Evolutionary conservation across 2,113 vertebrate genomes (phyloP), one percentile per base, ranked within the genome.

Genomic region (Microtus oregoni): DNA sequence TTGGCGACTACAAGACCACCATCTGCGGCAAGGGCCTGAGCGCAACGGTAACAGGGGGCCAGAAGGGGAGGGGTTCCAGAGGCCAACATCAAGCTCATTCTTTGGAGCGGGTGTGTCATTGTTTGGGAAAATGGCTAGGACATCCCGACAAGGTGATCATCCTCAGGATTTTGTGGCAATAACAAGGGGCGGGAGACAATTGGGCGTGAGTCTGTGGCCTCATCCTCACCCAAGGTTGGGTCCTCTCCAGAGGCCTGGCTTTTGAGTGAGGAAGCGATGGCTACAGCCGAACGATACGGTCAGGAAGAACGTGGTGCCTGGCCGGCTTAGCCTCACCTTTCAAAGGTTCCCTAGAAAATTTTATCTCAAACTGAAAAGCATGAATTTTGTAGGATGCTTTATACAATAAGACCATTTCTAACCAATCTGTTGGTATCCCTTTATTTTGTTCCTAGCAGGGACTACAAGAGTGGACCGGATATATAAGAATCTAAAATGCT

Each of bases 1-100:
- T 99, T 87, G 99, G 99, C 98, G 99, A 99, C 98, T 99, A 99
- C 99, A 99, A 99, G 98, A 99, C 99, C 99, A 99, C 99, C 96
- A 99, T 99, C 98, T 99, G 99, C 91, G 99, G 99, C 98, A 99
- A 99, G 98, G 99, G 99, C 98, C 99, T 99, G 98, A 99, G 99
- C 95, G 99, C 99, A 98, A 99, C 99, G 99, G 99, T 99, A 98
- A 99, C 99, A 93, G 99, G 99, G 98, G 99, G 98, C 98, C 98
- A 98, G 98, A 99, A 99, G 97, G 98, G 98, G 98, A 98, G 99
- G 98, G 98, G 99, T 98, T 98, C 98, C 98, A 98, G 99, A 98
- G 98, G 98, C 98, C 98, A 98, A 98, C 98, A 99, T 98, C 98
- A 98, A 98, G 98, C 98, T 98, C 98, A 98, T 98, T 99, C 98